These are phyloP conservation scores for Scelioninae gen. 2 DNA, from an alignment of 2,888 invertebrate species.

Conservation along the genomic window DNA sequence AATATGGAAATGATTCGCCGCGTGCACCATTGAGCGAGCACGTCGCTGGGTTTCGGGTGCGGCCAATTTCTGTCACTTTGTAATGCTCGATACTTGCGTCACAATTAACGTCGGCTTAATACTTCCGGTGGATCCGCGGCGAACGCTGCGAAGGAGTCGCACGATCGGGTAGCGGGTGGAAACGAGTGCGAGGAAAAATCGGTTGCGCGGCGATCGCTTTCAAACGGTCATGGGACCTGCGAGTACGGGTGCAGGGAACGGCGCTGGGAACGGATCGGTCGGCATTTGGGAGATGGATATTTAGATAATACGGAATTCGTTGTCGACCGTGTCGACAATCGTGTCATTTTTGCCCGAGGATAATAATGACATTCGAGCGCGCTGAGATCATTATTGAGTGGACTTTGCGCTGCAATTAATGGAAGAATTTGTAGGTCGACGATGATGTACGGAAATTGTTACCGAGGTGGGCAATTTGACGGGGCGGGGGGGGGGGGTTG, in stretches of 20 bases:
- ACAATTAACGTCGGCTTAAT: constrained; percentile 52
- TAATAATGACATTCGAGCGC: too few relatives aligned
- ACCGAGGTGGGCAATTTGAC: too few relatives aligned
- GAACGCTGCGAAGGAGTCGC: constrained; percentile 6
- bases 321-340: too few relatives aligned
- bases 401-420: too few relatives aligned
- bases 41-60: constrained; percentile 66
- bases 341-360: too few relatives aligned
- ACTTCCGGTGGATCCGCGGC: constrained; percentile 41
- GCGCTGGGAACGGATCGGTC: background rate
- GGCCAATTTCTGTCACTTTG: constrained; percentile 72
- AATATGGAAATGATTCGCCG: constrained; percentile 73
- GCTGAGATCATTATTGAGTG: too few relatives aligned
- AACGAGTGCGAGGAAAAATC: constrained; percentile 27
- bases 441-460: too few relatives aligned
- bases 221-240: too few relatives aligned
- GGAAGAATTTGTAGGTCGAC: too few relatives aligned
- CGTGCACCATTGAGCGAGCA: constrained; percentile 61
- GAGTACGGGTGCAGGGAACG: too few relatives aligned
- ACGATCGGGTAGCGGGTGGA: constrained; percentile 10
- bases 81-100: constrained; percentile 61
- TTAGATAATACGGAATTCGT: constrained; percentile 3
- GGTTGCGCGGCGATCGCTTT: constrained; percentile 11
- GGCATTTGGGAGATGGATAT: constrained; percentile 11
- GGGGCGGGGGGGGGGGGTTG: too few relatives aligned